phyloP scores from a whole-genome alignment of 92 coral and sea anemone genomes.

The Paramuricea clavata region DNA sequence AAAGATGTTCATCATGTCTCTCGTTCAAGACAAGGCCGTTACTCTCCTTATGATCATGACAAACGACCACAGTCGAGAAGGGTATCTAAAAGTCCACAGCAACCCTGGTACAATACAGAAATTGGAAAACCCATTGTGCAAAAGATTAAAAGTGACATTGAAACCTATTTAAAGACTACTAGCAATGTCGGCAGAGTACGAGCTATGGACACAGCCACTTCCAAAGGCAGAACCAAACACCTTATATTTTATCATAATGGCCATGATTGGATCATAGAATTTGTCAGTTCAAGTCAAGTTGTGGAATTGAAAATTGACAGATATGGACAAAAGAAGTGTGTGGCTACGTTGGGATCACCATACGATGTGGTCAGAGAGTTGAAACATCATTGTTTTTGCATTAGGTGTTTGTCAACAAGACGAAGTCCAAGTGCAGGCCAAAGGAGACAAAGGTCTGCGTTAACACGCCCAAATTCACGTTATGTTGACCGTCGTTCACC shows the following conservation, averaged over 20 bases:
- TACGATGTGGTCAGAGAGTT: background rate
- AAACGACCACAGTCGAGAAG: background rate
- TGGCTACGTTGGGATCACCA: background rate
- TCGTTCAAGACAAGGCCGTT: background rate
- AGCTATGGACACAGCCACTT: background rate
- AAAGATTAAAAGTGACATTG: background rate
- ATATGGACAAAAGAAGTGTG: background rate
- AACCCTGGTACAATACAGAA: conserved; percentile 36
- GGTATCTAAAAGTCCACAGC: background rate
- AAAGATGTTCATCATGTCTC: background rate
- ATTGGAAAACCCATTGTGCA: conserved; percentile 8
- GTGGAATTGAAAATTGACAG: background rate
- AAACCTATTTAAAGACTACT: background rate
- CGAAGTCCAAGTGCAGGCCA: background rate
- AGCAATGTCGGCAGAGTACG: background rate
- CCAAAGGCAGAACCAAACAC: background rate
- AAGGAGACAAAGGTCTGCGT: background rate
- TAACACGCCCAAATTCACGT: background rate
- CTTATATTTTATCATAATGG: background rate
- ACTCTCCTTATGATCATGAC: background rate
- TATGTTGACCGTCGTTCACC: background rate
- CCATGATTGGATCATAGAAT: conserved; percentile 24
- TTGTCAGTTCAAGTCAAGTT: background rate
- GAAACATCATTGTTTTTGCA: background rate
- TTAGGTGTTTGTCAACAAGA: background rate